Conservation (phyloP, 1,140 invertebrate genomes). For the Cyclargus thomasi region DNA sequence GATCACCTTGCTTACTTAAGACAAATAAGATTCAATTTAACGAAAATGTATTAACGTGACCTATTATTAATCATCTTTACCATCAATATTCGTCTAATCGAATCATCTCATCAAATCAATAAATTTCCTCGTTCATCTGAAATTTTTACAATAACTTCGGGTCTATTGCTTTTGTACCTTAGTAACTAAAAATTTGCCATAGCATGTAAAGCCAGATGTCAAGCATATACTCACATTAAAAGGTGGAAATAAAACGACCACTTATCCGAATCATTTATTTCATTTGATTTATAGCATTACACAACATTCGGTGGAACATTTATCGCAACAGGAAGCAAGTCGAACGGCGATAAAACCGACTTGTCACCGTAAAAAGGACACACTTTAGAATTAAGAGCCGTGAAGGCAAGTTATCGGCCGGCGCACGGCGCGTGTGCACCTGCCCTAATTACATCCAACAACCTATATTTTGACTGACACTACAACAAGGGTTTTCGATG, state of each 20-base stretch:
- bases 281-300: neutral
- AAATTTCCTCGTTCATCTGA: too few relatives aligned
- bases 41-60: too few relatives aligned
- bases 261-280: constrained; percentile 4
- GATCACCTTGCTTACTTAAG: too few relatives aligned
- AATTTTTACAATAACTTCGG: too few relatives aligned
- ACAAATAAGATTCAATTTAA: too few relatives aligned
- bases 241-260: constrained; percentile 12
- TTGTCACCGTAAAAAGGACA: constrained; percentile 41
- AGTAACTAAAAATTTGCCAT: too few relatives aligned
- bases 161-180: too few relatives aligned
- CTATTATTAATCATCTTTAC: too few relatives aligned
- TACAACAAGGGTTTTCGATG: too few relatives aligned
- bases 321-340: constrained; percentile 26
- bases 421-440: constrained; percentile 22
- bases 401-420: constrained; percentile 36
- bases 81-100: too few relatives aligned
- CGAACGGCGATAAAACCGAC: constrained; percentile 30
- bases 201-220: neutral
- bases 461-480: neutral
- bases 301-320: constrained; percentile 4
- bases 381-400: constrained; percentile 40
- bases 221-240: neutral
- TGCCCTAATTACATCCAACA: constrained; percentile 15
- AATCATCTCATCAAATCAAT: too few relatives aligned